Percentiles rank a stretch among this genome's conserved stretches.
Evolutionary conservation across 1,140 invertebrate species (phyloP).

Genomic region (Samia ricini): DNA sequence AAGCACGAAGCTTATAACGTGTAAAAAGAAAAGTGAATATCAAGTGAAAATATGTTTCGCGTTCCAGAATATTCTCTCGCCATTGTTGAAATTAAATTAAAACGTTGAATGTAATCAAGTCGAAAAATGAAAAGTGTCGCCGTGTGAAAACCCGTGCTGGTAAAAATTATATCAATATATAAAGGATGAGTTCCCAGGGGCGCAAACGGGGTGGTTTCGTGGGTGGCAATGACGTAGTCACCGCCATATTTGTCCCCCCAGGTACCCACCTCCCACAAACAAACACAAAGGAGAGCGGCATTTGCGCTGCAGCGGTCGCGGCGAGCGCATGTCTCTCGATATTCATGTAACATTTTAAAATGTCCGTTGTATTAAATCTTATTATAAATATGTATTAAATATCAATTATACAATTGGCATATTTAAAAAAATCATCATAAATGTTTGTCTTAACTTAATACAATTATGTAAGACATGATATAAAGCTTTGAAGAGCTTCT

Average conservation of each 20-base stretch:
- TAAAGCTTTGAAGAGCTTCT: background rate
- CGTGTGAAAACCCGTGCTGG: background rate
- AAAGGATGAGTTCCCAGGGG: conserved; percentile 16
- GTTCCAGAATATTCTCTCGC: background rate
- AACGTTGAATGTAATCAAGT: background rate
- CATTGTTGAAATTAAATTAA: background rate
- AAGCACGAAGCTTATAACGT: no score
- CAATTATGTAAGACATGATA: background rate
- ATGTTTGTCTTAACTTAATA: background rate
- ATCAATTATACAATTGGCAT: conserved; percentile 11
- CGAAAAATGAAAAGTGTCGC: background rate
- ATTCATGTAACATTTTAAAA: conserved; percentile 42
- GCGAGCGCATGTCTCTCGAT: conserved; percentile 40
- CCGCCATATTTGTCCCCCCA: no score
- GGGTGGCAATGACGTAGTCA: no score
- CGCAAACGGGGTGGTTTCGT: background rate
- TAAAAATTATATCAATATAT: conserved; percentile 21
- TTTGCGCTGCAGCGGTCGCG: conserved; percentile 53
- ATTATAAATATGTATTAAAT: conserved; percentile 32
- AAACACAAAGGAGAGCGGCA: conserved; percentile 37
- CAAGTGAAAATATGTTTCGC: no score
- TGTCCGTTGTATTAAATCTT: conserved; percentile 45
- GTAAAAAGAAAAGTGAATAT: no score
- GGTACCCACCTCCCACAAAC: conserved; percentile 31
- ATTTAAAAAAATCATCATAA: background rate